Percentiles rank a stretch among this genome's conserved stretches.
These are phyloP conservation scores for Lottia gigantea DNA, from an alignment of 2,888 invertebrate genomes.

Conservation along the genomic window DNA sequence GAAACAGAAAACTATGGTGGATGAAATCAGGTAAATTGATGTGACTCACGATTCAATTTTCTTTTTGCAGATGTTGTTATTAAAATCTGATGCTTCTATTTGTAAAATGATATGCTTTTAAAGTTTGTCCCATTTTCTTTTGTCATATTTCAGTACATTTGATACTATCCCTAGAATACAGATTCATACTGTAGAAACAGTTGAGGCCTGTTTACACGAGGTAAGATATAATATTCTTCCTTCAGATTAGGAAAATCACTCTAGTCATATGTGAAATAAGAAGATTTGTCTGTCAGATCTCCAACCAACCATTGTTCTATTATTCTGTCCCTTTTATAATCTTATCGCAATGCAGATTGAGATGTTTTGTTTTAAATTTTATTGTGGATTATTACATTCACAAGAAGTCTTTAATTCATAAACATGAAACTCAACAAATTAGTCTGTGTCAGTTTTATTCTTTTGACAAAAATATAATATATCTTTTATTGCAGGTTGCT, in stretches of 20 bases:
- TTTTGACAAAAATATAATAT: neutral
- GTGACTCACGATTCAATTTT: neutral
- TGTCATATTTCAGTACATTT: slow-evolving; percentile 73
- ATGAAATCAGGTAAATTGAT: slow-evolving; percentile 21
- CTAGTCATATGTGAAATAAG: neutral
- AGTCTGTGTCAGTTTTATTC: neutral
- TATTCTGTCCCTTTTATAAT: no score
- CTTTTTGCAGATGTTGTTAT: no score
- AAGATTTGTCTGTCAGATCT: neutral
- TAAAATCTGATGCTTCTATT: no score
- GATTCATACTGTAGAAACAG: slow-evolving; percentile 88
- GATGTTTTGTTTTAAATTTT: neutral
- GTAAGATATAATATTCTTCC: slow-evolving; percentile 67
- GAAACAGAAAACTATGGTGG: slow-evolving; percentile 52
- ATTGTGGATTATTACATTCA: no score
- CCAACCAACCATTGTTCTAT: no score
- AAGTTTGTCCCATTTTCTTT: no score
- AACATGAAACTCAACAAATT: neutral
- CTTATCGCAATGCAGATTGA: no score
- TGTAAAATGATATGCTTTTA: no score
- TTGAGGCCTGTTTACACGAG: slow-evolving; percentile 95
- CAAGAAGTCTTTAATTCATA: no score
- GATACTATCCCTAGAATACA: slow-evolving; percentile 84
- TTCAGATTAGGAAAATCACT: neutral
- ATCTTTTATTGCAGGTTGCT: slow-evolving; percentile 72